These are phyloP conservation scores for Centropristis striata DNA, from an alignment of 2,113 vertebrate species.

Conservation along the genomic window DNA sequence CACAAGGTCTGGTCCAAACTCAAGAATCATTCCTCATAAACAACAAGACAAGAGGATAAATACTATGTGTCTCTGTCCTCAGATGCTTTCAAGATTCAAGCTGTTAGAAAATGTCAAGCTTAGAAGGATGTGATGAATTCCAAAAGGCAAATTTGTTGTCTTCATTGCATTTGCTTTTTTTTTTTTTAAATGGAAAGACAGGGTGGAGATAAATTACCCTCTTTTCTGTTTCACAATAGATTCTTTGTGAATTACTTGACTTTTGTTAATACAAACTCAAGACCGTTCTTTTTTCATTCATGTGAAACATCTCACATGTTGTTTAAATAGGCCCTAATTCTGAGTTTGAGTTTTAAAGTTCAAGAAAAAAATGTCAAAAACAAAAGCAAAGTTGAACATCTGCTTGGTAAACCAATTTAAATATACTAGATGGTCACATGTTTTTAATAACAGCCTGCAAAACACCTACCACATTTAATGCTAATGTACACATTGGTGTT, in stretches of 20 bases:
- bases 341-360: background rate
- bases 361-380: background rate
- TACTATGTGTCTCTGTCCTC: slow-evolving; percentile 33
- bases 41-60: slow-evolving; percentile 55
- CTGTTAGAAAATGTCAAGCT: slow-evolving; percentile 18
- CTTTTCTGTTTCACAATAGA: slow-evolving; percentile 21
- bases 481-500: slow-evolving; percentile 8
- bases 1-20: slow-evolving; percentile 27
- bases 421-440: background rate
- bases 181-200: background rate
- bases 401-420: background rate
- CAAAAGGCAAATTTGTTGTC: slow-evolving; percentile 10
- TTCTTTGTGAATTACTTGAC: slow-evolving; percentile 27
- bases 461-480: background rate
- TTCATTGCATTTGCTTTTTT: background rate
- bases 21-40: slow-evolving; percentile 54
- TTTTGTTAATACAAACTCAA: slow-evolving; percentile 40
- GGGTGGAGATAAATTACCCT: background rate
- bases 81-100: slow-evolving; percentile 5
- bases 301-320: background rate
- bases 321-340: background rate
- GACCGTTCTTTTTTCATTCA: slow-evolving; percentile 9
- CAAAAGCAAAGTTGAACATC: background rate
- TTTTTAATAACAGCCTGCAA: background rate
- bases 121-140: slow-evolving; percentile 26